phyloP scores from a whole-genome alignment of 2,888 invertebrate species.

The Proisotoma minuta region DNA sequence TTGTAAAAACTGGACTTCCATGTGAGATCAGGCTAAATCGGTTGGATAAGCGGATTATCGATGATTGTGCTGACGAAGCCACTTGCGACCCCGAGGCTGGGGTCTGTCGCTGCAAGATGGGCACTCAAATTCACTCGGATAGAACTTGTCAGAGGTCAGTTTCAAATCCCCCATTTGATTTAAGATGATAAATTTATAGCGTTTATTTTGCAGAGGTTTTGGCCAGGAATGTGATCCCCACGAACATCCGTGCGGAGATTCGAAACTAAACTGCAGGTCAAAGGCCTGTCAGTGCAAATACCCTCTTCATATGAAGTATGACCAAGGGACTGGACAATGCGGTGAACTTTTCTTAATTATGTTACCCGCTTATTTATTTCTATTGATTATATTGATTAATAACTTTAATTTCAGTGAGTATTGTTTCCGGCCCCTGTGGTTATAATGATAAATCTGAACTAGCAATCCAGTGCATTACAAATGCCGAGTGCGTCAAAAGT shows the following conservation, averaged over 20 bases:
- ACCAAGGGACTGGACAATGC: slow-evolving; percentile 24
- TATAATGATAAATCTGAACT: slow-evolving; percentile 31
- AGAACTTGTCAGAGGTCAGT: slow-evolving; percentile 19
- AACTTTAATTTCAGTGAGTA: no score
- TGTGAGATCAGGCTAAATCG: slow-evolving; percentile 26
- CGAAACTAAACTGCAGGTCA: slow-evolving; percentile 27
- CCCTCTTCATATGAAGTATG: slow-evolving; percentile 33
- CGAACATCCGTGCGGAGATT: slow-evolving; percentile 38
- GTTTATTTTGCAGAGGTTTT: no score
- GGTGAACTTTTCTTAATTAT: no score
- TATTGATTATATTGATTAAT: no score
- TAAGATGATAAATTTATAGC: no score
- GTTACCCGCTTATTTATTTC: no score
- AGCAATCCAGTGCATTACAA: slow-evolving; percentile 26
- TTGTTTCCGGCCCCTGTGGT: slow-evolving; percentile 29
- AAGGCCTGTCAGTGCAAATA: slow-evolving; percentile 37
- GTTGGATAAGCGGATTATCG: slow-evolving; percentile 30
- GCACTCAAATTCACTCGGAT: slow-evolving; percentile 32
- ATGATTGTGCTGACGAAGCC: slow-evolving; percentile 30
- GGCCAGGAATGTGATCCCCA: slow-evolving; percentile 31
- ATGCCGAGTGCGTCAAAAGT: slow-evolving; percentile 31
- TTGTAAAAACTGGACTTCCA: slow-evolving; percentile 20
- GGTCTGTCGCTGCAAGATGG: slow-evolving; percentile 29
- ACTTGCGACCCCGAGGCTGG: slow-evolving; percentile 21
- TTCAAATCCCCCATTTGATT: no score